These are phyloP conservation scores for Pristionchus fissidentatus DNA, from an alignment of 2,888 invertebrate species.

Conservation along the genomic window DNA sequence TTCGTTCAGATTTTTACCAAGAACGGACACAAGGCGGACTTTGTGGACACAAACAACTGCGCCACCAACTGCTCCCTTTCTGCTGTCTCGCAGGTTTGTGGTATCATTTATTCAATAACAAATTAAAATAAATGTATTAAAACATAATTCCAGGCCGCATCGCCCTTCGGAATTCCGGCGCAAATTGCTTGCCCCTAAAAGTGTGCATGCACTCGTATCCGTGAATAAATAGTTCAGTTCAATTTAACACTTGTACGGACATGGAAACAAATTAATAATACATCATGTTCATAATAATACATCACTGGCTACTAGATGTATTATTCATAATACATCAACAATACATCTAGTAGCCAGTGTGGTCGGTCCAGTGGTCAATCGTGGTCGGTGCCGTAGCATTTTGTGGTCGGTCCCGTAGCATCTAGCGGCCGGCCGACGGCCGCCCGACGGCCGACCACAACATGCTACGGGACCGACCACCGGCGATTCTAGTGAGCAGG, in stretches of 20 bases:
- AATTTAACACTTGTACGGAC: not conserved
- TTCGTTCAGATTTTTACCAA: slow-evolving; percentile 11
- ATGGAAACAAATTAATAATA: too few species aligned
- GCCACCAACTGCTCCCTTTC: not conserved
- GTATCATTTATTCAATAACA: not conserved
- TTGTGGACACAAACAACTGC: not conserved
- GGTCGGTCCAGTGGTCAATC: too few species aligned
- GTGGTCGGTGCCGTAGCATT: too few species aligned
- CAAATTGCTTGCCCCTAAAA: slow-evolving; percentile 2
- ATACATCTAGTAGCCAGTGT: too few species aligned
- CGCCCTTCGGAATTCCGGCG: not conserved
- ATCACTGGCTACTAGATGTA: too few species aligned
- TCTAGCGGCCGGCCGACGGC: too few species aligned
- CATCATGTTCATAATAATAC: too few species aligned
- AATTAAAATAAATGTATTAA: not conserved
- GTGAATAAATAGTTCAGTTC: not conserved
- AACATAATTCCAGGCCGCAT: not conserved
- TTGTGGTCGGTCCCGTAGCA: too few species aligned
- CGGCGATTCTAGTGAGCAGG: too few species aligned
- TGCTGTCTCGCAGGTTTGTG: not conserved
- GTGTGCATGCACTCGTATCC: not conserved
- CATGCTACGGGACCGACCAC: too few species aligned
- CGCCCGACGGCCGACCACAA: too few species aligned
- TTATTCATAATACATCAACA: too few species aligned
- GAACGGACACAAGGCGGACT: slow-evolving; percentile 30